Evolutionary conservation across 2,797 vertebrate genomes (phyloP), one percentile per base, ranked within the genome.

Genomic region (Huso huso): DNA sequence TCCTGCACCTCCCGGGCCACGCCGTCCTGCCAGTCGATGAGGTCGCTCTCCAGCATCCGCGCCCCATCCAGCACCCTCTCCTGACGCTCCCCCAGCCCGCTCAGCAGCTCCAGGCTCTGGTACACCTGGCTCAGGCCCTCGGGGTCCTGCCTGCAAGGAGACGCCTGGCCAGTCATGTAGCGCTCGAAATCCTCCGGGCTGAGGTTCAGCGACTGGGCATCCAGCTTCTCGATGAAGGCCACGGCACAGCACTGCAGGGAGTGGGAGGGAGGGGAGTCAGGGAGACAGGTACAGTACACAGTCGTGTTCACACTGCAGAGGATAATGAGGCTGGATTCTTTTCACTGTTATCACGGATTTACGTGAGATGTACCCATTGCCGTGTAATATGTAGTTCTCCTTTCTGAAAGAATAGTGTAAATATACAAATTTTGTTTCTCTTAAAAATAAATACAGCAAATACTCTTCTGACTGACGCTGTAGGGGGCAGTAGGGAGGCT

Each of bases 171-270:
- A 0, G 92, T 95, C 96, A 99, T 99, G 78, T 97, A 95, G 51
- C 90, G 90, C 70, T 95, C 94, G 69, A 99, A 99, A 77, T 98
- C 95, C 73, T 96, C 94, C 15, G 93, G 79, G 79, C 88, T 97
- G 66, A 99, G 81, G 69, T 98, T 99, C 70, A 99, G 81, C 59
- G 95, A 96, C 81, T 95, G 94, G 48, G 90, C 95, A 6, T 99
- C 96, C 74, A 99, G 81, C 72, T 99, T 99, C 81, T 99, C 96
- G 65, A 99, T 98, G 84, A 99, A 99, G 71, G 96, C 93, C 76
- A 98, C 93, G 0, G 96, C 94, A 49, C 96, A 99, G 78, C 96
- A 98, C 97, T 99, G 70, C 3, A 70, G 72, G 62, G 57, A 49
- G 37, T 6, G 61, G 49, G 8, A 48, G 64, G 10, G 68, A 49